Evolutionary conservation across 2,797 vertebrate species (phyloP).

Genomic region (Myripristis jacobus): DNA sequence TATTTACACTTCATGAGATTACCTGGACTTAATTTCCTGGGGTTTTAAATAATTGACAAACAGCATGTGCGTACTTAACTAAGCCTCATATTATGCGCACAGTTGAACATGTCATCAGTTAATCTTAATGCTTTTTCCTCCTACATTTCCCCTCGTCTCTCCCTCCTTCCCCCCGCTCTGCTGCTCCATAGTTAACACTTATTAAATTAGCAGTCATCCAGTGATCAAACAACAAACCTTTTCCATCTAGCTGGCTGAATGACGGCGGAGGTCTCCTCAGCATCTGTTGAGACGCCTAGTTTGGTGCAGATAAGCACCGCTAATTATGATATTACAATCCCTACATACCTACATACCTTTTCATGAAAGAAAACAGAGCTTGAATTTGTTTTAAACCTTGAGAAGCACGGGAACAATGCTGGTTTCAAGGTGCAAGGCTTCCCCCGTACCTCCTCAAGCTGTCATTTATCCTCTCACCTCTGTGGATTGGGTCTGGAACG

Average conservation of each 20-base stretch:
- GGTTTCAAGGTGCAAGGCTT: slow-evolving; percentile 67
- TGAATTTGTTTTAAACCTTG: slow-evolving; percentile 44
- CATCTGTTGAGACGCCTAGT: slow-evolving; percentile 67
- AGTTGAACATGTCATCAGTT: slow-evolving; percentile 82
- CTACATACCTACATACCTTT: slow-evolving; percentile 34
- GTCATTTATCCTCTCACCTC: slow-evolving; percentile 80
- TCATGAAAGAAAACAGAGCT: slow-evolving; percentile 34
- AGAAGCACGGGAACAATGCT: slow-evolving; percentile 56
- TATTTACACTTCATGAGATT: slow-evolving; percentile 81
- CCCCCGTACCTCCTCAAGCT: slow-evolving; percentile 68
- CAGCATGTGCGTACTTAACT: slow-evolving; percentile 79
- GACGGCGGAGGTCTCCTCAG: slow-evolving; percentile 70
- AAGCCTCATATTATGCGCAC: slow-evolving; percentile 80
- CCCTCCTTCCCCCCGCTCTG: slow-evolving; percentile 53
- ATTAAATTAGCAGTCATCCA: slow-evolving; percentile 78
- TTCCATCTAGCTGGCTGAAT: slow-evolving; percentile 60
- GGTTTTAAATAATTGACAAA: slow-evolving; percentile 82
- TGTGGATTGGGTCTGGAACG: slow-evolving; percentile 75
- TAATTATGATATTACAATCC: slow-evolving; percentile 71
- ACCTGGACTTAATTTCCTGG: slow-evolving; percentile 81
- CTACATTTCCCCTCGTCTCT: slow-evolving; percentile 63
- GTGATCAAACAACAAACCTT: slow-evolving; percentile 77
- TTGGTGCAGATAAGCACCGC: slow-evolving; percentile 44
- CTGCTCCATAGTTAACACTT: slow-evolving; percentile 76
- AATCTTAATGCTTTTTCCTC: slow-evolving; percentile 78